Base-by-base conservation (phyloP, 2,797 vertebrate species). In the Macroramphosus scolopax region DNA sequence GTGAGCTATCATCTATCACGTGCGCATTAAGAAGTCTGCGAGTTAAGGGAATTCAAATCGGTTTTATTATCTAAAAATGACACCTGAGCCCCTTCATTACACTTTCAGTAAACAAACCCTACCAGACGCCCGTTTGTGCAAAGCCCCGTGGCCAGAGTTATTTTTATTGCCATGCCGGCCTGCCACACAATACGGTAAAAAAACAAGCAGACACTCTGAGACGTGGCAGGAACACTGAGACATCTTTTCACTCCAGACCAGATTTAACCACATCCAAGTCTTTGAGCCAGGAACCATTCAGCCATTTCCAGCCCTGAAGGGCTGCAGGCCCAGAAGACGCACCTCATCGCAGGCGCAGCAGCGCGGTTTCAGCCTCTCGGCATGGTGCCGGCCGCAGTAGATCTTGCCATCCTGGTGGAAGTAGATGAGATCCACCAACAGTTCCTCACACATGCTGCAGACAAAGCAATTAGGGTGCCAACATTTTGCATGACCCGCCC, bases 381-480 rank as follows among this genome's bases (percentile, higher is more conserved):
- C 93, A 0, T 98, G 96, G 82, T 99, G 97, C 56, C 97, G 84
- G 63, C 97, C 97, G 2, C 97, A 99, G 84, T 91, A 96, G 81
- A 98, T 92, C 86, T 98, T 97, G 47, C 95, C 94, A 1, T 98
- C 96, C 72, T 98, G 95, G 80, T 95, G 91, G 83, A 99, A 99
- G 87, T 99, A 99, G 88, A 99, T 98, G 57, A 99, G 85, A 78
- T 99, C 96, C 3, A 98, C 96, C 78, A 98, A 80, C 34, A 99
- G 89, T 78, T 99, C 96, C 0, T 92, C 93, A 74, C 97, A 99
- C 72, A 94, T 86, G 0, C 90, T 86, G 85, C 97, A 99, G 51
- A 97, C 94, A 59, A 98, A 99, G 86, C 97, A 99, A 1, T 95
- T 91, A 3, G 97, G 96, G 72, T 99, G 97, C 97, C 97, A 99